Evolutionary conservation across 1,140 invertebrate species (phyloP).

Genomic region (Centruroides sculpturatus): DNA sequence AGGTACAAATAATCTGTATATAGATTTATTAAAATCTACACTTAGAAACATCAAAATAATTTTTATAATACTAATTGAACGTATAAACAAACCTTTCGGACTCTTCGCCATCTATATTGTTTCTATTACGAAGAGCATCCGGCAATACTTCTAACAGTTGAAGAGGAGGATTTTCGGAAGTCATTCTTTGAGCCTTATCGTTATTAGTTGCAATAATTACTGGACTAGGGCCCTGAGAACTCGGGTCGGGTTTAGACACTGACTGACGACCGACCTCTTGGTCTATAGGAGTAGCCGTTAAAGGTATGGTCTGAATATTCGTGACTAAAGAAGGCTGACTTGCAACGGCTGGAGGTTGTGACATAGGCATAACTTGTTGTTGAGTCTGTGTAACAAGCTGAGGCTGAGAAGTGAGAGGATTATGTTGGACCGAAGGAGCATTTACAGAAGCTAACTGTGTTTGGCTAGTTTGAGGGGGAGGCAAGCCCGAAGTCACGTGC

Average conservation of each 20-base stretch:
- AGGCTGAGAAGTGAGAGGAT: not conserved
- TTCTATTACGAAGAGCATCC: conserved; percentile 3
- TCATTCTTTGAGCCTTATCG: not conserved
- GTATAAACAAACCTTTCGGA: conserved; percentile 4
- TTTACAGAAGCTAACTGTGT: not conserved
- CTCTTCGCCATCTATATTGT: conserved; percentile 13
- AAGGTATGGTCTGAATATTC: not conserved
- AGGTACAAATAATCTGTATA: too few species aligned
- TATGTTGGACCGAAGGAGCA: not conserved
- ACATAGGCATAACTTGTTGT: not conserved
- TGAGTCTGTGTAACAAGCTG: not conserved
- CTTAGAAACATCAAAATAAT: too few species aligned
- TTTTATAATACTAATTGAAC: too few species aligned
- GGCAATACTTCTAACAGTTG: conserved; percentile 2
- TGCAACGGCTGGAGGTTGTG: not conserved
- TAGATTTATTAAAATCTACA: too few species aligned
- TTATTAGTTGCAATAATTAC: not conserved
- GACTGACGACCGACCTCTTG: not conserved
- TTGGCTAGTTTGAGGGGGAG: not conserved
- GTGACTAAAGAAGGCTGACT: not conserved
- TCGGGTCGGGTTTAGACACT: not conserved
- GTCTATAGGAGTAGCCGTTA: not conserved
- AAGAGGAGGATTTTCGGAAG: conserved; percentile 5
- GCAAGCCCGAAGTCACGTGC: not conserved
- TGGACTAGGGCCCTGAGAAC: not conserved